Base-by-base conservation (phyloP, 2,888 invertebrate species). In the Agrilus cyanescens region DNA sequence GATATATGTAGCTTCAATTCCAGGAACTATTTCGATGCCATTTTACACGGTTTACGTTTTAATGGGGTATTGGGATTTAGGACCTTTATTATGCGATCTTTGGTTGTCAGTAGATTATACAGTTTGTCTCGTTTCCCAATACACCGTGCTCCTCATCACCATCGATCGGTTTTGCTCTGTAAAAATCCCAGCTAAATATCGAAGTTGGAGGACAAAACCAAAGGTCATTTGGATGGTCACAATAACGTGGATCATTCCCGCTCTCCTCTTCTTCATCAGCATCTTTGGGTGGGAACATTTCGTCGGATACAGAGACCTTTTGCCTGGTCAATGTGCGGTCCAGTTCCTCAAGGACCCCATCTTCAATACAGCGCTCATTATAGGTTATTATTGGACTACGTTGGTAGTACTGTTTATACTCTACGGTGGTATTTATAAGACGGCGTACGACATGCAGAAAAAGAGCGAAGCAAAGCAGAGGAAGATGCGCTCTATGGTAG, bases 251-350 rank as follows among this genome's bases (percentile, higher is more conserved):
- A 86, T 95, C 41, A 85, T 98, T 54, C 98, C 98, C 37, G 88
- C 93, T 1, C 70, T 95, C 44, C 72, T 98, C 8, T 98, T 98
- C 69, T 97, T 97, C 68, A 91, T 93, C 51, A 93, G 94, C 49
- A 97, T 99, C 53, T 95, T 98, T 61, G 97, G 97, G 34, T 98
- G 97, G 95, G 96, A 96, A 62, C 93, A 94, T 65, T 97, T 97
- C 60, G 86, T 93, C 36, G 96, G 96, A 14, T 86, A 83, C 59
- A 74, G 95, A 46, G 90, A 94, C 55, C 73, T 95, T 40, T 70
- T 79, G 54, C 86, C 87, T 12, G 87, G 87, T 2, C 84, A 90
- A 66, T 97, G 96, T 62, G 86, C 90, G 43, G 96, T 97, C 12
- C 96, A 97, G 68, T 98, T 98, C 68, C 76, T 97, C 47, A 94